Base-by-base conservation (phyloP, 2,797 vertebrate species). In the Helarctos malayanus region DNA sequence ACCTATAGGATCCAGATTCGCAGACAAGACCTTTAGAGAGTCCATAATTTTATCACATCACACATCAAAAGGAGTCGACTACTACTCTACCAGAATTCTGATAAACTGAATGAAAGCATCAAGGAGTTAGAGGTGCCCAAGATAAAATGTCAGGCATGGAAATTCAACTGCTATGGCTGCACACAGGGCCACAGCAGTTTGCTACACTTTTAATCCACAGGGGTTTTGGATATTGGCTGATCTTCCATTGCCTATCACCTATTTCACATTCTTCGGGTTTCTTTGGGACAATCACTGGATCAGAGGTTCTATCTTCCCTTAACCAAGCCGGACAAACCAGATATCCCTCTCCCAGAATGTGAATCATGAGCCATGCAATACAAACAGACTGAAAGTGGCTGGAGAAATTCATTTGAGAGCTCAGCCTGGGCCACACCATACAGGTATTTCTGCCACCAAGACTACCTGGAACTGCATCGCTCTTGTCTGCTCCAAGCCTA, bases 371-470 rank as follows among this genome's bases (percentile, higher is more conserved):
- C 11, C 14, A 25, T 25, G 25, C n/a, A 68, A 59, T 32, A 10
- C 25, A 92, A 83, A 95, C 32, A 41, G 41, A 59, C n/a, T 61
- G 63, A 73, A 76, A 94, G 73, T 12, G 49, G 11, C 25, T 90
- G 13, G n/a, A 91, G 45, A 89, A 94, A 83, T 78, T 38, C 57
- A 94, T 56, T 79, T 69, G 15, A 88, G 85, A 92, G 59, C 54
- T 97, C 47, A 79, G 32, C 5, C n/a, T 38, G 47, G 8, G n/a
- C n/a, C 56, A 94, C 9, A 56, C 3, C 13, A 0, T 25, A 2
- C 7, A 57, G 61, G 47, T 15, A 79, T 68, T 84, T 82, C 65
- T 59, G 59, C n/a, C 54, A 29, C n/a, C 52, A 52, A 78, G 27
- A 29, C 29, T 25, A 13, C 49, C 57, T 61, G 16, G 16, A 59